phyloP scores from a whole-genome alignment of 2,113 vertebrate species.

The Amblyopsis rosae region DNA sequence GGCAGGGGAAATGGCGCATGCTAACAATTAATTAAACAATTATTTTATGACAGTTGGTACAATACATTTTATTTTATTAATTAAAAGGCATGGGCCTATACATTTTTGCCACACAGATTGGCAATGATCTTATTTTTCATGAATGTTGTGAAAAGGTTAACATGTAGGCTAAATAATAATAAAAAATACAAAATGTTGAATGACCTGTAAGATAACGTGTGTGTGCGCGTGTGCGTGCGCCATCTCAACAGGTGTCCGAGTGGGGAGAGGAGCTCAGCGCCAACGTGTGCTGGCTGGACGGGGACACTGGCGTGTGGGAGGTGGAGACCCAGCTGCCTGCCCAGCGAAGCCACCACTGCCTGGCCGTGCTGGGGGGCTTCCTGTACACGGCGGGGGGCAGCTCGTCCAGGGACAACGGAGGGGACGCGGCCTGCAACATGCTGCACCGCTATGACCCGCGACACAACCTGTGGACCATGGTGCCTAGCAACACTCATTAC shows the following conservation, averaged over 20 bases:
- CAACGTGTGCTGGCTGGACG: slow-evolving; percentile 86
- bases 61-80: no score
- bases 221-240: background rate
- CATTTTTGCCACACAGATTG: no score
- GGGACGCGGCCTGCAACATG: slow-evolving; percentile 88
- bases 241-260: slow-evolving; percentile 79
- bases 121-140: no score
- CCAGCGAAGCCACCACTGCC: slow-evolving; percentile 88
- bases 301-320: slow-evolving; percentile 78
- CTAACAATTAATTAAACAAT: no score
- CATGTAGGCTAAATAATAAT: no score
- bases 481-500: slow-evolving; percentile 53
- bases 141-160: no score
- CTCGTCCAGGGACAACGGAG: slow-evolving; percentile 89
- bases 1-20: no score
- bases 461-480: slow-evolving; percentile 92
- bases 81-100: no score
- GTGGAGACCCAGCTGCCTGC: slow-evolving; percentile 87
- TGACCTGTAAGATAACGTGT: no score
- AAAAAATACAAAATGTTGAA: no score
- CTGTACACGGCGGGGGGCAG: slow-evolving; percentile 91
- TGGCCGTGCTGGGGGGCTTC: slow-evolving; percentile 89
- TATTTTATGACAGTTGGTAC: no score
- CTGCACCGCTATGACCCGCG: slow-evolving; percentile 96
- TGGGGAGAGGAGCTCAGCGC: slow-evolving; percentile 90